These are phyloP conservation scores for Octodon degus DNA, from an alignment of 2,113 vertebrate genomes.

Conservation along the genomic window DNA sequence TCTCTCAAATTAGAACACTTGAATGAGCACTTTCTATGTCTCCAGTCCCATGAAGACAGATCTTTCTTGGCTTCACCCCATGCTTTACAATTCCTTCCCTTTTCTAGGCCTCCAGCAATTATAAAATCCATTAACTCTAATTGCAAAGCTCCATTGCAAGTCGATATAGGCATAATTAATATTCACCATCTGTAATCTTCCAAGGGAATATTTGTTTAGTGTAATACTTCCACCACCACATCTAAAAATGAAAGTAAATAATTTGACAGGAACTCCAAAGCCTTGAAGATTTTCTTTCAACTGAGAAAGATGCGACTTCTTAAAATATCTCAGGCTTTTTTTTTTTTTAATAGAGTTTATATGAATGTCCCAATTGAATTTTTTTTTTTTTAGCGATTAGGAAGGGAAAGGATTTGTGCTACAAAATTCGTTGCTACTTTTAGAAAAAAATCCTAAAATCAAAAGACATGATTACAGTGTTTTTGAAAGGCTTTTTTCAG, in stretches of 20 bases:
- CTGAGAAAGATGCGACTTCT: constrained; percentile 47
- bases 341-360: constrained; percentile 19
- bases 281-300: constrained; percentile 66
- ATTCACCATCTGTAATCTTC: constrained; percentile 66
- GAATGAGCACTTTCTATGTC: not conserved
- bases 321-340: constrained; percentile 68
- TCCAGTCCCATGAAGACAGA: constrained; percentile 8
- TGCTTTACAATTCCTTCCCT: not conserved
- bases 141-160: constrained; percentile 56
- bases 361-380: constrained; percentile 54
- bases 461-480: not conserved
- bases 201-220: constrained; percentile 69
- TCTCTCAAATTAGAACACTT: constrained; percentile 26
- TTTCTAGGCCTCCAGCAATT: constrained; percentile 48
- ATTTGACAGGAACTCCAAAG: constrained; percentile 67
- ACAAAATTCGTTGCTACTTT: constrained; percentile 46
- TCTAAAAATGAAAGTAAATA: constrained; percentile 72
- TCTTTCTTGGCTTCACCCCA: constrained; percentile 17
- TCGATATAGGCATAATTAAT: constrained; percentile 66
- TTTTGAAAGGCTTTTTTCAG: not conserved
- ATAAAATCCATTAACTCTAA: constrained; percentile 65
- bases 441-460: constrained; percentile 49
- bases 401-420: constrained; percentile 22
- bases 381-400: not conserved
- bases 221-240: constrained; percentile 49